Base-by-base conservation (phyloP, 2,113 vertebrate species). In the Melanostigma gelatinosum region DNA sequence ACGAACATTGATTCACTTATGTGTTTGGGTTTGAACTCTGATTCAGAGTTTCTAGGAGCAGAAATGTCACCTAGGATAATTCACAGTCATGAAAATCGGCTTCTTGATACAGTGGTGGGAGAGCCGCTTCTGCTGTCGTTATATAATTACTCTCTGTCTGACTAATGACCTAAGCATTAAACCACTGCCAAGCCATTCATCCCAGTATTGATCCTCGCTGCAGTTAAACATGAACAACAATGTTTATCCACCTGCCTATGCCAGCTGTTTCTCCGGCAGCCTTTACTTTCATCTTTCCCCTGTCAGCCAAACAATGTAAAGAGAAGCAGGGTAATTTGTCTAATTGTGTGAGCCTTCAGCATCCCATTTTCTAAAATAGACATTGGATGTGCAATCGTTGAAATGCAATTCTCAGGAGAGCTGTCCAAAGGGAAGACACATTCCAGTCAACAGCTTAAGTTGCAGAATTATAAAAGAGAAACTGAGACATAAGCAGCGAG, bases 141-240 rank as follows among this genome's bases (percentile, higher is more conserved):
- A 82, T 82, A 87, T 77, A 91, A 91, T 90, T 87, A 88, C 84
- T 83, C 80, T 82, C 77, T 67, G 78, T 16, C 70, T 85, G 86
- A 88, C 84, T 89, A 90, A 91, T 87, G 87, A 86, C 79, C 80
- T 54, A 48, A 79, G 77, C 86, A 85, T 88, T 87, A 89, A 81
- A 87, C 78, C 71, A 55, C 73, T 75, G 80, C 90, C 81, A 75
- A 85, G 87, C 75, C 81, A 89, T 92, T 92, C 79, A 89, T 91
- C 80, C 77, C 74, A 10, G 8, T 88, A 92, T 92, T 67, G 92
- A 93, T 93, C 80, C 65, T n/a, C 3, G 3, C 72, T 60, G 82
- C 85, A 82, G 80, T 91, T 91, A 82, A 85, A 87, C 85, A 80
- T 62, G 66, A 88, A 85, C 87, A 80, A 90, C 85, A 89, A 86